Evolutionary conservation across 2,113 vertebrate species (phyloP).

Genomic region (Rallus limicola): DNA sequence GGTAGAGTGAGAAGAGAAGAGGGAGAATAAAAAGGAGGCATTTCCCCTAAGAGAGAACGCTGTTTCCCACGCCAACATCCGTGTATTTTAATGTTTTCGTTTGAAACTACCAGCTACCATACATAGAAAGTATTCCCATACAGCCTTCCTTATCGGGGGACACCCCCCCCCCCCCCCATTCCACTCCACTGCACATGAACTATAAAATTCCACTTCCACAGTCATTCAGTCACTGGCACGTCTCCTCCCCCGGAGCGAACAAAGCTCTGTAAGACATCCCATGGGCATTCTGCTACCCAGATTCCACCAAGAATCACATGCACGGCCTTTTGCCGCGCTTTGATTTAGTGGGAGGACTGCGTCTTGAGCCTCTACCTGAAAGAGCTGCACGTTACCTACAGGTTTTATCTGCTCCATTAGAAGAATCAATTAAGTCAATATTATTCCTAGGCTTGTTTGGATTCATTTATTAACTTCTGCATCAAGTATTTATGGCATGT

Average conservation of each 20-base stretch:
- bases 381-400: background rate
- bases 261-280: background rate
- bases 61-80: background rate
- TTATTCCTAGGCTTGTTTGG: background rate
- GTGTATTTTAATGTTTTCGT: background rate
- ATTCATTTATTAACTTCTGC: background rate
- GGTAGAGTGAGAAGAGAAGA: background rate
- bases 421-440: background rate
- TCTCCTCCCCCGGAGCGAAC: background rate
- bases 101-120: background rate
- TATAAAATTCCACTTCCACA: background rate
- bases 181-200: background rate
- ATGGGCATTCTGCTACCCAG: background rate
- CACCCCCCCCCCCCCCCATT: background rate
- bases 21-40: background rate
- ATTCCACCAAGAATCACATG: accelerated
- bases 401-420: background rate
- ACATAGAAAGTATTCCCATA: background rate
- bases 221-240: background rate
- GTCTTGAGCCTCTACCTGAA: background rate
- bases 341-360: background rate
- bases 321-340: background rate
- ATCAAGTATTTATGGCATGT: background rate
- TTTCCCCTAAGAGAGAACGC: background rate
- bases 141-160: background rate